Evolutionary conservation across 2,888 invertebrate species (phyloP).

Genomic region (Opisthograptis luteolata): DNA sequence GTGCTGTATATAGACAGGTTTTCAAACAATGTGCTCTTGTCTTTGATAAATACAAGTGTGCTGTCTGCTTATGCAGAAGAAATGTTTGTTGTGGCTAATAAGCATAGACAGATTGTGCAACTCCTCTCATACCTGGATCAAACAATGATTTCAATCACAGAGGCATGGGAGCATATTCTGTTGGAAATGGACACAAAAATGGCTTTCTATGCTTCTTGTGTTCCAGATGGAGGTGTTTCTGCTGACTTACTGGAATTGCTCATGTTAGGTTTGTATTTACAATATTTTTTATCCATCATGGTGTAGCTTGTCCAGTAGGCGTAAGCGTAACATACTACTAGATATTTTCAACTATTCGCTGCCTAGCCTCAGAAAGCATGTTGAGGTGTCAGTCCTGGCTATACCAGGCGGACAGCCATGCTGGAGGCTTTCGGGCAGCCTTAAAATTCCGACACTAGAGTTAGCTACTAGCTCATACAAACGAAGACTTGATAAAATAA

Average conservation of each 20-base stretch:
- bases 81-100: conserved; percentile 88
- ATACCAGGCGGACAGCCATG: no score
- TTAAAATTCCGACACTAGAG: no score
- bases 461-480: no score
- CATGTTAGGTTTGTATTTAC: conserved; percentile 86
- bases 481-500: no score
- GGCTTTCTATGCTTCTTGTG: conserved; percentile 92
- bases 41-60: conserved; percentile 84
- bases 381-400: no score
- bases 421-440: no score
- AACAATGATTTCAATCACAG: conserved; percentile 92
- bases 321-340: no score
- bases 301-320: no score
- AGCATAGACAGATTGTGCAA: conserved; percentile 89
- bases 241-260: conserved; percentile 96
- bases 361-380: no score
- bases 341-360: no score
- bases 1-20: conserved; percentile 84
- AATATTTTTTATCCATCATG: neutral
- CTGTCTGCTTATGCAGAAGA: conserved; percentile 87
- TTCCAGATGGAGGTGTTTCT: conserved; percentile 92
- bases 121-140: conserved; percentile 88
- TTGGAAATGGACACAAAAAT: conserved; percentile 97
- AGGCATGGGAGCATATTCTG: conserved; percentile 97
- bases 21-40: conserved; percentile 72